Evolutionary conservation across 2,888 invertebrate genomes (phyloP).

Genomic region (Lithodes maja): DNA sequence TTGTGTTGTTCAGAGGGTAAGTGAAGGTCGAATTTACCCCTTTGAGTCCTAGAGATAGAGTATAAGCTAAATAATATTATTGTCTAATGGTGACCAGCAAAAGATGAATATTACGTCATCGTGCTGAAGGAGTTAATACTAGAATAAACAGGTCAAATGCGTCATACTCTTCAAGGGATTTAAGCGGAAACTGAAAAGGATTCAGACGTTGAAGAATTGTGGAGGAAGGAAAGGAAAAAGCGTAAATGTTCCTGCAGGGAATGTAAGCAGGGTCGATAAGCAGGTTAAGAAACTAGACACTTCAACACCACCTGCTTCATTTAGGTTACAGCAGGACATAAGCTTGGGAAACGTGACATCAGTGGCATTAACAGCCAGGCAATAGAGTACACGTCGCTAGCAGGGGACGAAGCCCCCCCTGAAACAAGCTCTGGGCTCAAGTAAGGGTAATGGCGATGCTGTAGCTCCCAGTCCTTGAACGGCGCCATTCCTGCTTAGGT

Average conservation of each 20-base stretch:
- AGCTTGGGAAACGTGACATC: background rate
- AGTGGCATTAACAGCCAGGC: slow-evolving; percentile 19
- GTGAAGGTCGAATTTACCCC: too few relatives aligned
- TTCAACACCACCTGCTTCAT: background rate
- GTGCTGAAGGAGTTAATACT: too few relatives aligned
- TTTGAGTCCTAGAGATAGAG: too few relatives aligned
- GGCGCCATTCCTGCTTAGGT: slow-evolving; percentile 27
- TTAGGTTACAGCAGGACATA: background rate
- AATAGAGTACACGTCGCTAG: slow-evolving; percentile 49
- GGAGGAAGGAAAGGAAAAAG: background rate
- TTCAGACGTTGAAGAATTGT: background rate
- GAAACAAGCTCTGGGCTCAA: slow-evolving; percentile 34
- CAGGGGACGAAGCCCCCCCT: slow-evolving; percentile 24
- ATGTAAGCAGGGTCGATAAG: background rate
- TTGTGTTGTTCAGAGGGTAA: too few relatives aligned
- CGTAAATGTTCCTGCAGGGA: background rate
- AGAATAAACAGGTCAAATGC: too few relatives aligned
- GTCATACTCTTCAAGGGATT: too few relatives aligned
- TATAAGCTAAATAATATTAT: too few relatives aligned
- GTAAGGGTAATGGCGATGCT: slow-evolving; percentile 6
- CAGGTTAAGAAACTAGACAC: slow-evolving; percentile 5
- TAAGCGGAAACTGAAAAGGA: too few relatives aligned
- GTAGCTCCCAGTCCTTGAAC: slow-evolving; percentile 6
- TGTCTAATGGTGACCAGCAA: too few relatives aligned
- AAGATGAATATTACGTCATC: too few relatives aligned